Evolutionary conservation across 2,113 vertebrate genomes (phyloP).

Genomic region (Gulo gulo): DNA sequence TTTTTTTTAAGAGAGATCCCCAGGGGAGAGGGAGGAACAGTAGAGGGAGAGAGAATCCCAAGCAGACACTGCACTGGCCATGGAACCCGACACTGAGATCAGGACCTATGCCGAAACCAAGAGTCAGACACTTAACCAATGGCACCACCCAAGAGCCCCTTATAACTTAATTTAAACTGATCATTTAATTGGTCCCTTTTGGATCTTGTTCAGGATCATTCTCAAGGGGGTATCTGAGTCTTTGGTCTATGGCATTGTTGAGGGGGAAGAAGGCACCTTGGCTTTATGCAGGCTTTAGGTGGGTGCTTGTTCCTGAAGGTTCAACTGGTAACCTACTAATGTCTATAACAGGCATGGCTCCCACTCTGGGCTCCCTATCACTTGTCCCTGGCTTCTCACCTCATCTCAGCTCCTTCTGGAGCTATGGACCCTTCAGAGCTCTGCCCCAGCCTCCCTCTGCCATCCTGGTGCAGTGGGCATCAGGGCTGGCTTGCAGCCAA

Average conservation of each 20-base stretch:
- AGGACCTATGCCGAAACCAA: not conserved
- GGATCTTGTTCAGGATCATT: not conserved
- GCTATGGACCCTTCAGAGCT: not conserved
- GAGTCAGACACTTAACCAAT: not conserved
- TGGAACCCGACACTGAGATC: not conserved
- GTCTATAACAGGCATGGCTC: not conserved
- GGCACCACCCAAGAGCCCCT: not conserved
- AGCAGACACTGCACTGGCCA: not conserved
- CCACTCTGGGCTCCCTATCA: not conserved
- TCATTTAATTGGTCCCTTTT: not conserved
- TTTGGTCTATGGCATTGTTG: too few species aligned
- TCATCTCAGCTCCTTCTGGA: not conserved
- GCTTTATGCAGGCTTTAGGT: not conserved
- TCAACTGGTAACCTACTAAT: not conserved
- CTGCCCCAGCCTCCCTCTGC: not conserved
- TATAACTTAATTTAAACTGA: not conserved
- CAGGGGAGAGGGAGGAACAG: accelerated
- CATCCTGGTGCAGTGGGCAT: not conserved
- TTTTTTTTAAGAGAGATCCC: not conserved
- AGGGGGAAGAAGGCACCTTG: not conserved
- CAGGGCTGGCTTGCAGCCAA: not conserved
- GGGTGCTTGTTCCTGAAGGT: not conserved
- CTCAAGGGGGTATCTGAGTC: not conserved
- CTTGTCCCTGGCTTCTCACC: not conserved
- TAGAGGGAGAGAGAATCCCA: not conserved